Percentiles rank a stretch among this genome's conserved stretches.
These are phyloP conservation scores for Hybognathus amarus DNA, from an alignment of 2,797 vertebrate species.

Conservation along the genomic window DNA sequence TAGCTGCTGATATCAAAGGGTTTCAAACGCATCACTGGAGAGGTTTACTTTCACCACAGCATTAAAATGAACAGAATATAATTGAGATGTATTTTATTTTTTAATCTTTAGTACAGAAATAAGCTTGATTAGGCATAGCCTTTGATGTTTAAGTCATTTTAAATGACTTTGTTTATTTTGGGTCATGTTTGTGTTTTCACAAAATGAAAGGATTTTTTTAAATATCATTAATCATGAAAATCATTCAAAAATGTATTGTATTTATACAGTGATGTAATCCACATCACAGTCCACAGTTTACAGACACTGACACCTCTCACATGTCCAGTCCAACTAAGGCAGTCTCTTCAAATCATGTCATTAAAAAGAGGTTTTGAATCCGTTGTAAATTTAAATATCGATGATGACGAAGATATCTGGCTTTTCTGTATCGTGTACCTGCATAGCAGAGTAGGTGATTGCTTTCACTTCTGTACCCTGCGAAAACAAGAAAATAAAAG, in stretches of 20 bases:
- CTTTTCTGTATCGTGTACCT: slow-evolving; percentile 88
- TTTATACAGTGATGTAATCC: not conserved
- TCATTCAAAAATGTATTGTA: not conserved
- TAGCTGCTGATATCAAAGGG: not conserved
- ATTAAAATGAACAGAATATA: not conserved
- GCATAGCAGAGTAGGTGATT: slow-evolving; percentile 99
- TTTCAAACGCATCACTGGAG: no score
- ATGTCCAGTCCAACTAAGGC: not conserved
- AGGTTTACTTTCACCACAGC: not conserved
- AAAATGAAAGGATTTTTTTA: not conserved
- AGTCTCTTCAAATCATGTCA: not conserved
- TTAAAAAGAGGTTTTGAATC: not conserved
- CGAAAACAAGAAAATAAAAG: slow-evolving; percentile 46
- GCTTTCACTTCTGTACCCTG: slow-evolving; percentile 99
- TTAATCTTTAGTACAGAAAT: not conserved
- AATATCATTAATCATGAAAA: not conserved
- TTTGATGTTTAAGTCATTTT: not conserved
- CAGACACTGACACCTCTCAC: not conserved
- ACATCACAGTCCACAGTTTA: not conserved
- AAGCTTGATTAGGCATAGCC: not conserved
- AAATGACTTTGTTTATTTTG: no score
- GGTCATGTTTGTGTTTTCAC: no score
- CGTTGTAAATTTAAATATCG: slow-evolving; percentile 85
- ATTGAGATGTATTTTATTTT: not conserved
- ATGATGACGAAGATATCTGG: slow-evolving; percentile 94